Percentiles rank a stretch among this genome's conserved stretches.
Conservation (phyloP, 2,113 vertebrate genomes). For the Anhinga anhinga region DNA sequence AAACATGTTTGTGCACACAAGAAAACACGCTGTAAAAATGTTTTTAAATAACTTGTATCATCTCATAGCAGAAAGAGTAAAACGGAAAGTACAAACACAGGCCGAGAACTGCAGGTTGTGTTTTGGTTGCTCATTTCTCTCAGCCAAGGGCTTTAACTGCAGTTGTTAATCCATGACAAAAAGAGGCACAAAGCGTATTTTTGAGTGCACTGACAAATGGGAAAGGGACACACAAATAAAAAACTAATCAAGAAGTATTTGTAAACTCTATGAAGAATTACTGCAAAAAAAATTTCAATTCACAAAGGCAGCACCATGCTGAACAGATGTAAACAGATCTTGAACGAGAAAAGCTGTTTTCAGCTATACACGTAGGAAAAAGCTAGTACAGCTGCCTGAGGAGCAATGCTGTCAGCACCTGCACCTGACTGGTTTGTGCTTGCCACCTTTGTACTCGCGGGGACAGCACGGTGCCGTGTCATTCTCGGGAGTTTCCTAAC, state of each 20-base stretch:
- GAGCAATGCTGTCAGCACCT: not conserved
- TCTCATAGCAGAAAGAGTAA: not conserved
- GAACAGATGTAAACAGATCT: not conserved
- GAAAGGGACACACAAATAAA: not conserved
- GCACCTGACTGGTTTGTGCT: not conserved
- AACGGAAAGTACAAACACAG: not conserved
- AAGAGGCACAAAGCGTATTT: not conserved
- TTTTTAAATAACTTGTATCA: not conserved
- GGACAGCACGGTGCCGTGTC: rapidly evolving
- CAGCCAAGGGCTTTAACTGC: not conserved
- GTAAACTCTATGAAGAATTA: not conserved
- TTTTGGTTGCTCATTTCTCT: not conserved
- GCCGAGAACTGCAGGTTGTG: not conserved
- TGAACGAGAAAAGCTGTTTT: not conserved
- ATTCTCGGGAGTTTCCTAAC: not conserved
- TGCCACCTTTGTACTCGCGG: not conserved
- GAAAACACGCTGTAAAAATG: not conserved
- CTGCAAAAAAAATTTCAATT: not conserved
- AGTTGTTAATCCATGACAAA: not conserved
- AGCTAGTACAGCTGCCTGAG: rapidly evolving
- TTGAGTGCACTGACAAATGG: not conserved
- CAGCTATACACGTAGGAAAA: not conserved
- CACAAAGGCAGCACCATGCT: not conserved
- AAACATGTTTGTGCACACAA: not conserved
- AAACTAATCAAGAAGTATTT: not conserved